Conservation (phyloP, 92 coral and sea anemone species). For the Palythoa heliodiscus region DNA sequence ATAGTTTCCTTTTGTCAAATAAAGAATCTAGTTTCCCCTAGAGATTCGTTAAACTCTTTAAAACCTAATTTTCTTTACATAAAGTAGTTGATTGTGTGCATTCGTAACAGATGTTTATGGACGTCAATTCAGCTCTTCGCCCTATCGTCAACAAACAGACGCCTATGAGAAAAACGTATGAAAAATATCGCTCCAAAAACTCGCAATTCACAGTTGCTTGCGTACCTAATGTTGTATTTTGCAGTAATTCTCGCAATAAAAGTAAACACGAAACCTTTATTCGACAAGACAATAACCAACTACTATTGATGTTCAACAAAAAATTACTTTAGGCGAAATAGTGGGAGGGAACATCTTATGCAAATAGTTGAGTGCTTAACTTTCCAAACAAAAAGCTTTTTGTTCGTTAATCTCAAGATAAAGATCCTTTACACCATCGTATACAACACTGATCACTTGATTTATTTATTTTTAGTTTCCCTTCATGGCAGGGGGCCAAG, state of each 20-base stretch:
- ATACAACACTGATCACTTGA: neutral
- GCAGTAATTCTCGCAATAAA: neutral
- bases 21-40: neutral
- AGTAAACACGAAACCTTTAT: slow-evolving; percentile 13
- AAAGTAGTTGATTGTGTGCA: slow-evolving; percentile 6
- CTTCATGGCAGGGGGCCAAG: slow-evolving; percentile 24
- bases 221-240: neutral
- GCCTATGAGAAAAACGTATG: neutral
- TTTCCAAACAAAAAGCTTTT: slow-evolving; percentile 10
- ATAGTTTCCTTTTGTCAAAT: neutral
- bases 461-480: neutral
- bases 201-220: neutral
- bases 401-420: slow-evolving; percentile 35
- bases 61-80: neutral
- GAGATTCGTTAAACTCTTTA: neutral
- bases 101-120: neutral
- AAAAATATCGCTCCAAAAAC: neutral
- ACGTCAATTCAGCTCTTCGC: neutral
- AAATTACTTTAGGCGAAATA: neutral
- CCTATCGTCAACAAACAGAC: neutral
- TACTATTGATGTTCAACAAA: neutral
- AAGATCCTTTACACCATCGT: neutral
- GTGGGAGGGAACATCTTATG: slow-evolving; percentile 23
- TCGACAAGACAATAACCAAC: slow-evolving; percentile 5
- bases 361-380: slow-evolving; percentile 13